These are phyloP conservation scores for Sterrhoptilus dennistouni DNA, from an alignment of 2,113 vertebrate species.

Conservation along the genomic window DNA sequence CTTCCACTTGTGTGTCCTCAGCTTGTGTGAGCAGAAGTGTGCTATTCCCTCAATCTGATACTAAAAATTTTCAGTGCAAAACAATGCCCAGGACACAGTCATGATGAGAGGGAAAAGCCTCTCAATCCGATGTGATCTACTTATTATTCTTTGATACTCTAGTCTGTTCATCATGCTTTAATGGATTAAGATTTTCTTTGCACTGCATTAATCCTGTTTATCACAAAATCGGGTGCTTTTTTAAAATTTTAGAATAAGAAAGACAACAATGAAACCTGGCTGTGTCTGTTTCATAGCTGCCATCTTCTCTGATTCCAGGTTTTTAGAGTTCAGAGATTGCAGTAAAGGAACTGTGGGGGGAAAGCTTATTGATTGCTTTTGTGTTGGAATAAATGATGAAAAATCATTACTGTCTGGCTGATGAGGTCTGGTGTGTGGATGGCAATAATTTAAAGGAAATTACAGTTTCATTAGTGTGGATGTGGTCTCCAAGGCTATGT, in stretches of 20 bases:
- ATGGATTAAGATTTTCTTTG: not conserved
- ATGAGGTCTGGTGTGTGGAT: not conserved
- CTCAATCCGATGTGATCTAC: not conserved
- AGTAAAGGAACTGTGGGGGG: not conserved
- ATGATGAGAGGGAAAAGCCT: not conserved
- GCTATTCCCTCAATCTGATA: not conserved
- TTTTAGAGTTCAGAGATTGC: not conserved
- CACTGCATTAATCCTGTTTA: not conserved
- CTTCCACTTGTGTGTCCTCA: not conserved
- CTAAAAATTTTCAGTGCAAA: not conserved
- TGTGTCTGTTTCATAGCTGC: not conserved
- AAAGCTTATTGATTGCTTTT: constrained; percentile 38
- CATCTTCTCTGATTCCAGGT: not conserved
- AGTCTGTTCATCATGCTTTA: not conserved
- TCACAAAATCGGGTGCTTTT: not conserved
- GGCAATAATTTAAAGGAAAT: constrained; percentile 44
- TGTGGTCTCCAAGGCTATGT: not conserved
- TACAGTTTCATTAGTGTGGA: constrained; percentile 18
- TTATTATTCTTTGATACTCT: not conserved
- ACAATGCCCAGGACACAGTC: not conserved
- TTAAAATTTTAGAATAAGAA: not conserved
- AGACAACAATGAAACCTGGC: not conserved
- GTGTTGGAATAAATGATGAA: constrained; percentile 11
- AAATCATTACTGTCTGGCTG: not conserved
- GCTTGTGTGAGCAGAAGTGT: not conserved